Evolutionary conservation across 2,888 invertebrate species (phyloP).

Genomic region (Dilophus febrilis): DNA sequence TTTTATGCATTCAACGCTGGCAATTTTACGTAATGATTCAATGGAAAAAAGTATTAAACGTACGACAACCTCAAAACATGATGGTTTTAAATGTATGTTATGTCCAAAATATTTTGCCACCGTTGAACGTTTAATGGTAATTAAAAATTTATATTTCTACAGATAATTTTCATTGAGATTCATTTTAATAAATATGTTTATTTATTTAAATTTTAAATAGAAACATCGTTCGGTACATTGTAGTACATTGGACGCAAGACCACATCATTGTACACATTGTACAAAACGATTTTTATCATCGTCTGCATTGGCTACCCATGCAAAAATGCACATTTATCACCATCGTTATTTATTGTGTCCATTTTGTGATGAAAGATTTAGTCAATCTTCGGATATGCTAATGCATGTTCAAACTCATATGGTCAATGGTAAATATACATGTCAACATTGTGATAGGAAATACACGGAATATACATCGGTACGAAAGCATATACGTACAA

Average conservation of each 20-base stretch:
- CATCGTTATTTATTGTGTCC: constrained; percentile 38
- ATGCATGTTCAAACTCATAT: constrained; percentile 48
- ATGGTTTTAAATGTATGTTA: constrained; percentile 16
- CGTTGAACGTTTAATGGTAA: constrained; percentile 5
- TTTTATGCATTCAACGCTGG: background rate
- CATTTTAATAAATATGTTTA: no score
- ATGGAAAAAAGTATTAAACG: background rate
- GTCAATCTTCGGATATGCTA: constrained; percentile 43
- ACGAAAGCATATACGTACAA: constrained; percentile 55
- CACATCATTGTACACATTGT: constrained; percentile 46
- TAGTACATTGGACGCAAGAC: constrained; percentile 48
- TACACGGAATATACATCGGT: constrained; percentile 52
- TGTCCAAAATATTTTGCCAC: constrained; percentile 7
- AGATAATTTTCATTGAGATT: constrained; percentile 4
- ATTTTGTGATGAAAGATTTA: constrained; percentile 50
- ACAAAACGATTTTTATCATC: constrained; percentile 51
- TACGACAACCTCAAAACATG: background rate
- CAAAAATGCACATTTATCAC: constrained; percentile 40
- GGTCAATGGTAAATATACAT: constrained; percentile 44
- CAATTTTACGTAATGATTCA: no score
- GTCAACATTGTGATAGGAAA: constrained; percentile 47
- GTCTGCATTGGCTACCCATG: constrained; percentile 52
- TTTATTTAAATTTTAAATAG: constrained; percentile 20
- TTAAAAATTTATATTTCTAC: background rate
- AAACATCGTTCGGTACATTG: constrained; percentile 45